Evolutionary conservation across 2,888 invertebrate species (phyloP).

Genomic region (Furcula furcula): DNA sequence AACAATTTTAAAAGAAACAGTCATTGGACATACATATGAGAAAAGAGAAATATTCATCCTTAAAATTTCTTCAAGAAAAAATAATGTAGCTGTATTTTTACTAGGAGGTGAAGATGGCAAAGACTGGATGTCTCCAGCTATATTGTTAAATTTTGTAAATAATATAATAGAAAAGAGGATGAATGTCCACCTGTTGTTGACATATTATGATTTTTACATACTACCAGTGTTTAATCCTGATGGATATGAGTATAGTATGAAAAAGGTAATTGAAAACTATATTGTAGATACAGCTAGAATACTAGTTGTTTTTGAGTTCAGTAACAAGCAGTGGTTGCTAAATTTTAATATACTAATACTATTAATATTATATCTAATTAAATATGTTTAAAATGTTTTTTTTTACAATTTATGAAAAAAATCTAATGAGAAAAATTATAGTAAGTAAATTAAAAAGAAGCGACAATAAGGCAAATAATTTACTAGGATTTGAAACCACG

Average conservation of each 20-base stretch:
- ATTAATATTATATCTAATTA: no score
- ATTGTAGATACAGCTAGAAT: no score
- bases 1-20: slow-evolving; percentile 35
- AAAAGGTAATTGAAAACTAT: slow-evolving; percentile 34
- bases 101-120: slow-evolving; percentile 63
- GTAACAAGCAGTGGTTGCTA: no score
- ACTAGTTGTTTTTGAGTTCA: no score
- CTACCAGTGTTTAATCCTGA: slow-evolving; percentile 69
- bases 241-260: slow-evolving; percentile 58
- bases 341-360: no score
- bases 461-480: no score
- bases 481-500: no score
- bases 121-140: slow-evolving; percentile 60
- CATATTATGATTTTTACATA: slow-evolving; percentile 57
- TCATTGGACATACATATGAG: slow-evolving; percentile 53
- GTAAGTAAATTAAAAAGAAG: no score
- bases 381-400: no score
- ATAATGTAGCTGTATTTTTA: slow-evolving; percentile 50
- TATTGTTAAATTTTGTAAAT: slow-evolving; percentile 49
- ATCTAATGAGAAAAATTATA: no score
- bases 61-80: slow-evolving; percentile 41
- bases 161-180: slow-evolving; percentile 33
- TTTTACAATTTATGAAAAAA: no score
- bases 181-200: slow-evolving; percentile 24
- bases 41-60: slow-evolving; percentile 51